Evolutionary conservation across 2,797 vertebrate genomes (phyloP), one percentile per base, ranked within the genome.

Genomic region (Orestias chungarensis): DNA sequence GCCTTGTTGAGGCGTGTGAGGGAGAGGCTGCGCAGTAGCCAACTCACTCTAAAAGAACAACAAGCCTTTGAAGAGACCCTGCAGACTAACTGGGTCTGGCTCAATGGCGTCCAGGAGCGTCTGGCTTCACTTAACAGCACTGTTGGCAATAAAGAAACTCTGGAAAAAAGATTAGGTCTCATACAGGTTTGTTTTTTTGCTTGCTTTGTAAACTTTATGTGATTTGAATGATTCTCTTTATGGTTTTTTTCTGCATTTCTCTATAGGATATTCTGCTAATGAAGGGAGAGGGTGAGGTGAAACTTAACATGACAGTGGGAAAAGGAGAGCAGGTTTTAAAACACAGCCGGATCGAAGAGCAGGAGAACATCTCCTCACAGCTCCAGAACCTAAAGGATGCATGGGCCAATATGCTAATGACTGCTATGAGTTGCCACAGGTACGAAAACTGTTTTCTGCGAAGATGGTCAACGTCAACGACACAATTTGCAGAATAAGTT

Each of bases 261-360:
- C 59, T 62, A 10, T 57, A 99, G 98, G 98, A 99, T 49, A 96
- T 99, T 78, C 90, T 99, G 66, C 89, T 99, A 71, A 95, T 97
- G 95, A 99, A 97, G 88, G 97, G 97, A 0, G 97, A 99, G 27
- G 97, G 97, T 3, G 98, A 99, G 71, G 96, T 99, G 54, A 99
- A 97, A 81, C 86, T 99, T 82, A 99, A 99, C 72, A 96, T 99
- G 95, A 95, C 97, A 1, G 95, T 98, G 15, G 98, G 98, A 70
- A 99, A 99, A 93, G 97, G 96, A 62, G 97, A 99, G 35, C 96
- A 98, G 90, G 95, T 96, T 23, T 88, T 96, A 75, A 96, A 93
- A 83, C 96, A 95, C 81, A 97, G 95, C 87, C 95, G 90, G 79
- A 80, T 91, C 65, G 96, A 97, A 78, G 96, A 96, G 20, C 96